A percentile compares a stretch with the other conserved stretches of the same genome.
phyloP scores from a whole-genome alignment of 2,888 invertebrate genomes.

The Luffia ferchaultella region DNA sequence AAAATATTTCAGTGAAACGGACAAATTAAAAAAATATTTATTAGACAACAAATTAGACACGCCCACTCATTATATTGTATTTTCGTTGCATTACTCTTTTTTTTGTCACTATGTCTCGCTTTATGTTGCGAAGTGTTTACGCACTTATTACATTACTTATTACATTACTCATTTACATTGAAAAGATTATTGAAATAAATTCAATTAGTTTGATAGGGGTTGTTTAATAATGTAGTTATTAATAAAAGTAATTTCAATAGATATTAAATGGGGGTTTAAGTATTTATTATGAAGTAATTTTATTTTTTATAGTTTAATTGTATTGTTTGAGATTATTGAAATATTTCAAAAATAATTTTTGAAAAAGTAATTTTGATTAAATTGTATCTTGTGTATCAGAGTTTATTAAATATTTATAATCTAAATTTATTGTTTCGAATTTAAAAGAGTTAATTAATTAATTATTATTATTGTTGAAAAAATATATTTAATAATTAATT shows the following conservation, averaged over 20 bases:
- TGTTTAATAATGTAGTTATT: too few relatives aligned
- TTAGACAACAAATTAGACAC: too few relatives aligned
- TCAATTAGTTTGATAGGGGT: conserved; percentile 51
- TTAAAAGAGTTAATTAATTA: conserved; percentile 69
- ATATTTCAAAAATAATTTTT: conserved; percentile 46
- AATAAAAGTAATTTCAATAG: conserved; percentile 56
- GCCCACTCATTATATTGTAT: too few relatives aligned
- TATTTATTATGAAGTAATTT: conserved; percentile 59
- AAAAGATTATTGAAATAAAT: conserved; percentile 60
- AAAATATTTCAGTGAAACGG: too few relatives aligned
- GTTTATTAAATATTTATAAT: conserved; percentile 62
- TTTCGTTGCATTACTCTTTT: too few relatives aligned
- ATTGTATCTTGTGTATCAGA: conserved; percentile 79
- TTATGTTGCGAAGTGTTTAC: too few relatives aligned
- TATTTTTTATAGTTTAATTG: conserved; percentile 61
- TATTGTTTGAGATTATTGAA: conserved; percentile 66
- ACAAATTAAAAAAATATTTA: too few relatives aligned
- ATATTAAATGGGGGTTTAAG: conserved; percentile 43
- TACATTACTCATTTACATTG: conserved; percentile 77
- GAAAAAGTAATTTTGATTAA: conserved; percentile 63
- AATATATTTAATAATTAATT: conserved; percentile 70
- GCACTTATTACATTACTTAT: too few relatives aligned
- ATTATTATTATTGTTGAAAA: conserved; percentile 63
- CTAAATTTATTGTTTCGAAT: conserved; percentile 55
- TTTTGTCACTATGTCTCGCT: too few relatives aligned